Percentiles rank a stretch among this genome's conserved stretches.
Evolutionary conservation across 1,140 invertebrate genomes (phyloP).

Genomic region (Drosophila pectinifera): DNA sequence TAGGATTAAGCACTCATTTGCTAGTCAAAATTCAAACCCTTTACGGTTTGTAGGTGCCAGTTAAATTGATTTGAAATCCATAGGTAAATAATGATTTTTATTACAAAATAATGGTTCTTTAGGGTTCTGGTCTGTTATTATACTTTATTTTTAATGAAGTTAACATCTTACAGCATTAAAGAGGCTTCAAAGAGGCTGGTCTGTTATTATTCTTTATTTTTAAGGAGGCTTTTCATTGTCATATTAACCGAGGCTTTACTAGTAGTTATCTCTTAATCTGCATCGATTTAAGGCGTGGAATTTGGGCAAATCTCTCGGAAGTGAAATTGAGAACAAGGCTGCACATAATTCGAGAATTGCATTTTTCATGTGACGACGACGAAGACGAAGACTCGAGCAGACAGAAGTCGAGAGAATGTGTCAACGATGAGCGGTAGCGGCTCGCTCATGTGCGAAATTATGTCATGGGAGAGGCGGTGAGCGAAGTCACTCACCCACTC

Average conservation of each 20-base stretch:
- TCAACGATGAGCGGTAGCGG: slow-evolving; percentile 14
- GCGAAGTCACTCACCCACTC: slow-evolving; percentile 1
- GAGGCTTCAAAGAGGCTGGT: too few species aligned
- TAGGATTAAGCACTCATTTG: too few species aligned
- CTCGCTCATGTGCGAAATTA: slow-evolving; percentile 66
- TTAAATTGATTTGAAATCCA: too few species aligned
- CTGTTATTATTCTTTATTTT: too few species aligned
- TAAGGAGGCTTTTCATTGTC: background rate
- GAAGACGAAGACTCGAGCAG: slow-evolving; percentile 22
- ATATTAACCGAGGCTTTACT: background rate
- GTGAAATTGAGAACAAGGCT: slow-evolving; percentile 36
- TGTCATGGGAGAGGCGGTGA: slow-evolving; percentile 48
- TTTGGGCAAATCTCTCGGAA: slow-evolving; percentile 20
- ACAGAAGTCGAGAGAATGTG: slow-evolving; percentile 30
- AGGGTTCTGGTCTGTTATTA: too few species aligned
- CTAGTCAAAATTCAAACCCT: too few species aligned
- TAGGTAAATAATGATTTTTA: too few species aligned
- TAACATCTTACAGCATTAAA: too few species aligned
- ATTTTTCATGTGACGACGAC: slow-evolving; percentile 28
- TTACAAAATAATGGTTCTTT: too few species aligned
- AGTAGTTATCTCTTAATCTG: background rate
- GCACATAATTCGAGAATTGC: slow-evolving; percentile 40
- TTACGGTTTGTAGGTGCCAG: too few species aligned
- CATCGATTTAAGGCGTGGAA: background rate
- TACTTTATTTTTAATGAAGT: too few species aligned